Conservation (phyloP, 2,888 invertebrate genomes). For the Ceriagrion tenellum region DNA sequence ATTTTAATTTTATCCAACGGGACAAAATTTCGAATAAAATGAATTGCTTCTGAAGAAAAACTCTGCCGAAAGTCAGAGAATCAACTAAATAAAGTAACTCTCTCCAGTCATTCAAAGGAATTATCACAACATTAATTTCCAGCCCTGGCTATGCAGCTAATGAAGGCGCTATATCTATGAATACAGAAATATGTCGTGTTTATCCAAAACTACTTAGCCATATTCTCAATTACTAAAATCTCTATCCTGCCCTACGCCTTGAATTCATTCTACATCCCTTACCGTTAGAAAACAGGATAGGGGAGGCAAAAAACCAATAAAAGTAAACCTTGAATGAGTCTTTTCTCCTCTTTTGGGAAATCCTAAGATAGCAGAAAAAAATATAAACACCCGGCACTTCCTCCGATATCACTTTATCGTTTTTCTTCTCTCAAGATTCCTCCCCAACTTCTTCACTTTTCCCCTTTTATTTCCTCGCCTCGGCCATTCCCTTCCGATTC, state of each 20-base stretch:
- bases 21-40: no score
- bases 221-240: not conserved
- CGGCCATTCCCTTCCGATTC: not conserved
- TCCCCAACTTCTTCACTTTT: not conserved
- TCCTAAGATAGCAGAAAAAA: constrained; percentile 6
- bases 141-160: no score
- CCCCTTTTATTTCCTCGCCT: constrained; percentile 23
- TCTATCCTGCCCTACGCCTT: not conserved
- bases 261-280: not conserved
- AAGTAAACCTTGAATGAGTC: constrained; percentile 3
- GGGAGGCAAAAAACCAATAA: constrained; percentile 10
- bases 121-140: no score
- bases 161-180: no score
- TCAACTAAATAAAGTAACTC: no score
- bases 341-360: not conserved
- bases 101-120: no score
- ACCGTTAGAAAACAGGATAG: not conserved
- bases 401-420: constrained; percentile 23
- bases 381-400: not conserved
- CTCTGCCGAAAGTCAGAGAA: no score
- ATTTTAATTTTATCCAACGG: no score
- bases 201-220: not conserved
- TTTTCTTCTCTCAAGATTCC: not conserved
- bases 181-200: not conserved
- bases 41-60: no score